Evolutionary conservation across 2,888 invertebrate species (phyloP).

Genomic region (Euzophera pinguis): DNA sequence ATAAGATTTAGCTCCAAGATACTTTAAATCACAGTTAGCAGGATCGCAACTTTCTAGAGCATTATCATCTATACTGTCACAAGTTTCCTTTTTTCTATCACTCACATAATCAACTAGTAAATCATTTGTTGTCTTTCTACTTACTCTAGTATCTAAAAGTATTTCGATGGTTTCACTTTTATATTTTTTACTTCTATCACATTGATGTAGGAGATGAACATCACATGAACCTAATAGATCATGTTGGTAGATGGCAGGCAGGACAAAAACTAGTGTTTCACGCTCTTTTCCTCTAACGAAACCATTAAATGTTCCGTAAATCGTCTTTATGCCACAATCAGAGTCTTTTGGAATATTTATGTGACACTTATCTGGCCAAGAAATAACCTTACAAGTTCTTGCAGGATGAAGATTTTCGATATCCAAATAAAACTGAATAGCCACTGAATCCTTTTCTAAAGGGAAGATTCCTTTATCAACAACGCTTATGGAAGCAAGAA

Average conservation of each 20-base stretch:
- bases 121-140: conserved; percentile 20
- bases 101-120: conserved; percentile 31
- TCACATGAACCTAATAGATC: conserved; percentile 53
- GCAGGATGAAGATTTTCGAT: conserved; percentile 43
- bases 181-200: conserved; percentile 26
- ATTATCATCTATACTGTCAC: conserved; percentile 48
- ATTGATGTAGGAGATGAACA: conserved; percentile 38
- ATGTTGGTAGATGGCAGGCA: conserved; percentile 46
- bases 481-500: conserved; percentile 35
- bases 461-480: conserved; percentile 55
- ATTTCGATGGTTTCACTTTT: conserved; percentile 33
- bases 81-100: conserved; percentile 27
- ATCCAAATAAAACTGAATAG: conserved; percentile 54
- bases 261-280: conserved; percentile 42
- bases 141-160: conserved; percentile 48
- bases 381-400: conserved; percentile 34
- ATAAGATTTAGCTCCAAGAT: conserved; percentile 44
- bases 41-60: conserved; percentile 46
- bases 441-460: conserved; percentile 46
- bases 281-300: conserved; percentile 39
- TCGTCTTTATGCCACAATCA: conserved; percentile 38
- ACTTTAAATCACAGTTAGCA: conserved; percentile 55
- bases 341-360: conserved; percentile 33
- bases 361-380: conserved; percentile 45
- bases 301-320: conserved; percentile 31